These are phyloP conservation scores for Polyommatus icarus DNA, from an alignment of 2,888 invertebrate species.

Conservation along the genomic window DNA sequence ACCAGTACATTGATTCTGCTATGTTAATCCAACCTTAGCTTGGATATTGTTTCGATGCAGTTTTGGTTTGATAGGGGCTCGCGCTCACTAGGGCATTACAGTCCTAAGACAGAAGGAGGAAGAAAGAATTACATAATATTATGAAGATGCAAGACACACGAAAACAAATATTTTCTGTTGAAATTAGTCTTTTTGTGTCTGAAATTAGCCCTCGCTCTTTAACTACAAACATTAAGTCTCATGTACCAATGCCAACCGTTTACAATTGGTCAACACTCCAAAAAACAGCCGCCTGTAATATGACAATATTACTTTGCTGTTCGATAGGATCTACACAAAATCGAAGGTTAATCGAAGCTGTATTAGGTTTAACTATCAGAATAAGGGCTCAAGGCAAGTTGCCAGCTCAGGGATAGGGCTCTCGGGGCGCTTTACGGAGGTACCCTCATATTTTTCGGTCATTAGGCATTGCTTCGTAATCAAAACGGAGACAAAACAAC, in stretches of 20 bases:
- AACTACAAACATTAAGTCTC: no score
- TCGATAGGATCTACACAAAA: neutral
- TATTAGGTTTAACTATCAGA: neutral
- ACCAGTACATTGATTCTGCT: neutral
- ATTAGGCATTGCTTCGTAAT: constrained; percentile 38
- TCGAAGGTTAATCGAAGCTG: neutral
- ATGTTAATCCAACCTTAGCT: no score
- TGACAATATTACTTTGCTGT: neutral
- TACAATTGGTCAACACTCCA: no score
- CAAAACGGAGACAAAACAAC: constrained; percentile 36
- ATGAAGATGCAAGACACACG: neutral
- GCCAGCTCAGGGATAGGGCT: constrained; percentile 38
- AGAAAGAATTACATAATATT: no score
- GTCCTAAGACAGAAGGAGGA: no score
- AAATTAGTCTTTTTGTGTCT: no score
- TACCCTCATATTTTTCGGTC: constrained; percentile 41
- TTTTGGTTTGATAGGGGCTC: neutral
- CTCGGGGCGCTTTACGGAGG: constrained; percentile 36
- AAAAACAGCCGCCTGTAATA: no score
- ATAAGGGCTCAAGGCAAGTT: constrained; percentile 17
- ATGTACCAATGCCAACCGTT: no score
- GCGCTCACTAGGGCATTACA: neutral
- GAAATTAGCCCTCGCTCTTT: no score
- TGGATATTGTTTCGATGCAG: no score
- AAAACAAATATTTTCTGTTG: neutral